Evolutionary conservation across 2,797 vertebrate genomes (phyloP).

Genomic region (Melanotaenia trifasciata): DNA sequence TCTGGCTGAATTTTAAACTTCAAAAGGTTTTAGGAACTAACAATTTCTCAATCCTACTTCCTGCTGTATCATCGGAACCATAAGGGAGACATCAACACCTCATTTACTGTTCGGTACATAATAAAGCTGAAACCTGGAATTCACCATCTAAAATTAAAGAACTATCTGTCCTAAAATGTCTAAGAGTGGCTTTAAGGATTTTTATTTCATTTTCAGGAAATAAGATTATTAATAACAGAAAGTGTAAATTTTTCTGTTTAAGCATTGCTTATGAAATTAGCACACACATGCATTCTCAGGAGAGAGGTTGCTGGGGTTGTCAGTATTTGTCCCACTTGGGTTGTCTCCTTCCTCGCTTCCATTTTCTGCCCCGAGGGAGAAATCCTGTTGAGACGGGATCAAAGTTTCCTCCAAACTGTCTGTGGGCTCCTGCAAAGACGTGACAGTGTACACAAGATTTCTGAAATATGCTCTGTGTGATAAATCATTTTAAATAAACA

Average conservation of each 20-base stretch:
- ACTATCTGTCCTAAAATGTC: background rate
- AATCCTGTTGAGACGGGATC: constrained; percentile 88
- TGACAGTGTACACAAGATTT: background rate
- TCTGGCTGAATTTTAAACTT: background rate
- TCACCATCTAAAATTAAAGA: background rate
- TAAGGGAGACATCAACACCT: background rate
- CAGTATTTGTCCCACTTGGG: constrained; percentile 76
- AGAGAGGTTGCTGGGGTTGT: constrained; percentile 88
- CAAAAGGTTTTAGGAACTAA: background rate
- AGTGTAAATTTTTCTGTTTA: background rate
- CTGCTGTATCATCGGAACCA: background rate
- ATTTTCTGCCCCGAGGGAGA: constrained; percentile 86
- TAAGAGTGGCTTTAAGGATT: background rate
- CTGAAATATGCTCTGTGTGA: background rate
- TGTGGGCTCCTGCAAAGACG: constrained; percentile 88
- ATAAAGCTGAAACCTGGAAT: background rate
- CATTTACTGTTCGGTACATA: background rate
- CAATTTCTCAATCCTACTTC: background rate
- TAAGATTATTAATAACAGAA: background rate
- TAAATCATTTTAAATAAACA: constrained; percentile 6
- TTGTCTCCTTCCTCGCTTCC: constrained; percentile 86
- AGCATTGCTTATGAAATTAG: constrained; percentile 1
- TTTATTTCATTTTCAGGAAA: background rate
- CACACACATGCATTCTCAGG: constrained; percentile 86
- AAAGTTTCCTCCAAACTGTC: constrained; percentile 96